Evolutionary conservation across 2,888 invertebrate species (phyloP).

Genomic region (Trachelus troglodyta): DNA sequence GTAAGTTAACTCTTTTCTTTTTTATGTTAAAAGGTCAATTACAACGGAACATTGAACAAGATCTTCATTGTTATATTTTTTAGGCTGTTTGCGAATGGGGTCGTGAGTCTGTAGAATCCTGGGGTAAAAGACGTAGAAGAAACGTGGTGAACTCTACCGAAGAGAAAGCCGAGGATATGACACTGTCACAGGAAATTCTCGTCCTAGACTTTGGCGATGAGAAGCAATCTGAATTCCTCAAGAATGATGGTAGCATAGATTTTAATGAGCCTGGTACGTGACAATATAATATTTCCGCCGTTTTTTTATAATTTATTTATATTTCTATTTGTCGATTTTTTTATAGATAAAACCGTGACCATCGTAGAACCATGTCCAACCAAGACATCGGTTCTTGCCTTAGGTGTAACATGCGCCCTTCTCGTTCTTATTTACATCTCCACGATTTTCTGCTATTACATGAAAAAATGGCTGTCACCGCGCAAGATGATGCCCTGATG

Average conservation of each 20-base stretch:
- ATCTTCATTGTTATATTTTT: conserved; percentile 42
- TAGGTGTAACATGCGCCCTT: conserved; percentile 91
- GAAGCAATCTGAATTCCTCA: conserved; percentile 83
- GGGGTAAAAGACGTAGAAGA: conserved; percentile 87
- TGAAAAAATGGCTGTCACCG: conserved; percentile 91
- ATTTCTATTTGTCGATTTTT: conserved; percentile 10
- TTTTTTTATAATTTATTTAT: background rate
- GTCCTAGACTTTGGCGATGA: conserved; percentile 95
- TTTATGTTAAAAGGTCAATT: conserved; percentile 10
- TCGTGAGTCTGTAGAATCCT: conserved; percentile 88
- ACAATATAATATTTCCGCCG: background rate
- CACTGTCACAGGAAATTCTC: conserved; percentile 92
- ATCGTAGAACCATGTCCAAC: conserved; percentile 93
- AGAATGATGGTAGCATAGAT: conserved; percentile 77
- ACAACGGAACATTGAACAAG: background rate
- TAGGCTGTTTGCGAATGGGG: conserved; percentile 93
- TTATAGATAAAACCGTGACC: conserved; percentile 86
- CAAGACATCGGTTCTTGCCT: conserved; percentile 88
- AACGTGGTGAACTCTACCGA: conserved; percentile 75
- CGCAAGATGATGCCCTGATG: conserved; percentile 81
- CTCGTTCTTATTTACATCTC: conserved; percentile 90
- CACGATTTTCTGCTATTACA: conserved; percentile 92
- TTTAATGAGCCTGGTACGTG: conserved; percentile 66
- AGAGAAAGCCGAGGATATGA: conserved; percentile 85
- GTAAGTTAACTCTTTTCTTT: conserved; percentile 68